Percentiles rank a stretch among this genome's conserved stretches.
Conservation (phyloP, 1,140 invertebrate genomes). For the Hyposmocoma kahamanoa region DNA sequence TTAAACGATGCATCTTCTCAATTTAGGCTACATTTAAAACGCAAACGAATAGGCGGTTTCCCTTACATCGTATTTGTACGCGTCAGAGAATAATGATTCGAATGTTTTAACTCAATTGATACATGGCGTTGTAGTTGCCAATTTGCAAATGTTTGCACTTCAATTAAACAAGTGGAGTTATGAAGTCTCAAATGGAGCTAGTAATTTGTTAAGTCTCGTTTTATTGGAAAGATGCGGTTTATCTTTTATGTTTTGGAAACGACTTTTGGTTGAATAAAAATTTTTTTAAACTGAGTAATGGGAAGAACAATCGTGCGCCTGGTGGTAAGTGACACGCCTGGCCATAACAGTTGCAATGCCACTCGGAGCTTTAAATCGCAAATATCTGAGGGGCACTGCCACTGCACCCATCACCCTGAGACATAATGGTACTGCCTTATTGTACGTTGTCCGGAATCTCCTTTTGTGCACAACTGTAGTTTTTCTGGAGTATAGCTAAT, state of each 20-base stretch:
- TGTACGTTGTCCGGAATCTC: too few relatives aligned
- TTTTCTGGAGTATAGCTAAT: too few relatives aligned
- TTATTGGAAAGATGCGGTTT: conserved; percentile 12
- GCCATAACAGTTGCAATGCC: too few relatives aligned
- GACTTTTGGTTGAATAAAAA: conserved; percentile 2
- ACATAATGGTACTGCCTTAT: too few relatives aligned
- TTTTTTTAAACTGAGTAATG: too few relatives aligned
- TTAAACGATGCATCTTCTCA: conserved; percentile 26
- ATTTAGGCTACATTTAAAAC: conserved; percentile 17
- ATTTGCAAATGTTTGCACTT: conserved; percentile 37
- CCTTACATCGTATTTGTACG: conserved; percentile 13
- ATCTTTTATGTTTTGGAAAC: background rate
- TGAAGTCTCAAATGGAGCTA: conserved; percentile 22
- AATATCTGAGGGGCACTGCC: too few relatives aligned
- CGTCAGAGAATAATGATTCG: conserved; percentile 10
- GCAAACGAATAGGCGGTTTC: conserved; percentile 8
- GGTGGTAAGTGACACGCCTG: too few relatives aligned
- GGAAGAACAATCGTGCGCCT: too few relatives aligned
- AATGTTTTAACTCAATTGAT: conserved; percentile 20
- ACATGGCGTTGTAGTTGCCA: conserved; percentile 28
- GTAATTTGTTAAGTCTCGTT: conserved; percentile 21
- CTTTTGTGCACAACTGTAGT: too few relatives aligned
- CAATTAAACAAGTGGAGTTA: conserved; percentile 37
- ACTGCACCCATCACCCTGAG: too few relatives aligned
- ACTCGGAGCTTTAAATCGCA: too few relatives aligned